A percentile compares a stretch with the other conserved stretches of the same genome.
phyloP scores from a whole-genome alignment of 2,888 invertebrate species.

The Ichneumoninae sp. region DNA sequence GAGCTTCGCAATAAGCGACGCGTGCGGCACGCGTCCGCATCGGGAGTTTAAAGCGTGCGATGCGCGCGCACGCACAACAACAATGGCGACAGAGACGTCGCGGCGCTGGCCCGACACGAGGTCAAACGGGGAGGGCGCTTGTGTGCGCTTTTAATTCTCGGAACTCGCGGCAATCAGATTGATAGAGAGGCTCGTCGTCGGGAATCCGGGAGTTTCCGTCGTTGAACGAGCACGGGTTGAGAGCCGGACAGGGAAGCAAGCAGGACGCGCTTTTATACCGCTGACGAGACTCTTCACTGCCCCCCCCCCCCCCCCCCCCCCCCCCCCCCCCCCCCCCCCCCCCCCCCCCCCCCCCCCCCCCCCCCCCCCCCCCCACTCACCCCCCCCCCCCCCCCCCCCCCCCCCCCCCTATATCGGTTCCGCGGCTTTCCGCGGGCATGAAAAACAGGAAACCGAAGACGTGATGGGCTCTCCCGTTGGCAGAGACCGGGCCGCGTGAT shows the following conservation, averaged over 20 bases:
- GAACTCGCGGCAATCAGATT: constrained; percentile 37
- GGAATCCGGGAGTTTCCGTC: constrained; percentile 37
- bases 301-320: background rate
- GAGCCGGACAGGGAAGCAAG: constrained; percentile 17
- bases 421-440: constrained; percentile 13
- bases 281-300: constrained; percentile 39
- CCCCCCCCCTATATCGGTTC: background rate
- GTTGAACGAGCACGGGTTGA: constrained; percentile 12
- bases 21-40: constrained; percentile 41
- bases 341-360: no score
- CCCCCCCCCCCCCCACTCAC: no score
- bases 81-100: background rate
- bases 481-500: background rate
- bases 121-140: constrained; percentile 14
- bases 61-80: background rate
- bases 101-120: constrained; percentile 17
- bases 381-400: background rate
- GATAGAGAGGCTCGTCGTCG: constrained; percentile 16
- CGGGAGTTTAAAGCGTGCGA: constrained; percentile 10
- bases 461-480: constrained; percentile 63
- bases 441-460: constrained; percentile 75
- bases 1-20: constrained; percentile 31
- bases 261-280: constrained; percentile 58
- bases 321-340: background rate
- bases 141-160: constrained; percentile 29